phyloP scores from a whole-genome alignment of 1,140 invertebrate genomes.

The Catajapyx aquilonaris region DNA sequence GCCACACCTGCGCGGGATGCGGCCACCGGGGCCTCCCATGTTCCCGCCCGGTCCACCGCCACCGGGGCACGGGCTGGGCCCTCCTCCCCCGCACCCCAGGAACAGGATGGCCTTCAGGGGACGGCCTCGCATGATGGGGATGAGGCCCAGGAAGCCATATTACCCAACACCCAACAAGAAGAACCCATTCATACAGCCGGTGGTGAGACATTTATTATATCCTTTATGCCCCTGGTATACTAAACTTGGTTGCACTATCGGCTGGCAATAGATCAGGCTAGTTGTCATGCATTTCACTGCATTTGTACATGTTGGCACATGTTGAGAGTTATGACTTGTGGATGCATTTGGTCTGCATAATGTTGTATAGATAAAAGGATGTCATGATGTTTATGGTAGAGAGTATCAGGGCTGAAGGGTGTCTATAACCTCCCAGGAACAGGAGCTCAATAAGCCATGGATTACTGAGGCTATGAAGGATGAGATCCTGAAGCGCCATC shows the following conservation, averaged over 20 bases:
- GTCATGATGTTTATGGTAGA: slow-evolving; percentile 8
- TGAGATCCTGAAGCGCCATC: slow-evolving; percentile 30
- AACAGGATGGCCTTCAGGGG: no score
- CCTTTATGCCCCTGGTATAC: no score
- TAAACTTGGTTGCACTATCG: no score
- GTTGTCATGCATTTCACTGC: no score
- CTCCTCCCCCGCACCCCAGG: slow-evolving; percentile 29
- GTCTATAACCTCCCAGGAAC: slow-evolving; percentile 2
- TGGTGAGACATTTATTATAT: no score
- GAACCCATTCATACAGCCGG: neutral
- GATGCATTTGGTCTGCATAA: slow-evolving; percentile 14
- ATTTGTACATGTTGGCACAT: no score
- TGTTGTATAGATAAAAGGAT: slow-evolving; percentile 8
- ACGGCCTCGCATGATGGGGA: slow-evolving; percentile 27
- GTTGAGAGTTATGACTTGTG: slow-evolving; percentile 23
- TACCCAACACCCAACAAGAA: slow-evolving; percentile 7
- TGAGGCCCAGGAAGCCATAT: slow-evolving; percentile 13
- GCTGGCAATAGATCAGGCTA: no score
- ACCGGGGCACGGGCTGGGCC: slow-evolving; percentile 22
- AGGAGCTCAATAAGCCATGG: slow-evolving; percentile 23
- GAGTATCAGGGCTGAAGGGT: slow-evolving; percentile 8
- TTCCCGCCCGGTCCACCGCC: slow-evolving; percentile 11
- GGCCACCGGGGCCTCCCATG: slow-evolving; percentile 9
- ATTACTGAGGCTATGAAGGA: slow-evolving; percentile 29
- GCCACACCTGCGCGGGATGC: no score